These are phyloP conservation scores for Protosalanx chinensis DNA, from an alignment of 2,797 vertebrate species.

Conservation along the genomic window DNA sequence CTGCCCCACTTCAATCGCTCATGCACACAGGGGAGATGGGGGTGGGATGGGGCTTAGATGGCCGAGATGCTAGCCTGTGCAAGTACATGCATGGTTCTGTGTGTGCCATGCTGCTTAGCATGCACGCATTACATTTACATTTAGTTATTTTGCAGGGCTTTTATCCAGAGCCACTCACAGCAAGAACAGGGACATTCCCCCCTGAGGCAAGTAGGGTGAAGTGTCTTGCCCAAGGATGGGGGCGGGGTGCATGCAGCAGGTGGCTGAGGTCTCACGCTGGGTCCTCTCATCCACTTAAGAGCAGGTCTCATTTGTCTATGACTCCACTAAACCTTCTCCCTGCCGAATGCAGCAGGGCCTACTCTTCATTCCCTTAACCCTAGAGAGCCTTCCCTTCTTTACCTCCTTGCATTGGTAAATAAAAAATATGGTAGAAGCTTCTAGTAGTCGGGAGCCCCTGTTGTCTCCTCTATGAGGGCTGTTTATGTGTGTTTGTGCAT, in stretches of 20 bases:
- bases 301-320: constrained; percentile 19
- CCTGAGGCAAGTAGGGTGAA: too few relatives aligned
- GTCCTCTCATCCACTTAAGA: constrained; percentile 31
- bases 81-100: neutral
- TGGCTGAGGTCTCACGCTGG: constrained; percentile 22
- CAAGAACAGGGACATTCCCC: too few relatives aligned
- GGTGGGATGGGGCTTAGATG: neutral
- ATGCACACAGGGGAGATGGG: neutral
- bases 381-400: neutral
- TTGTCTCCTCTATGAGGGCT: neutral
- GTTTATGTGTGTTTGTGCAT: neutral
- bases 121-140: neutral
- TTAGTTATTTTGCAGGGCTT: neutral
- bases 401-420: neutral
- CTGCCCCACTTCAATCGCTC: neutral
- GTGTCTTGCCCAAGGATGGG: neutral
- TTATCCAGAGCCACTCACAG: neutral
- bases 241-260: constrained; percentile 15
- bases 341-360: neutral
- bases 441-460: too few relatives aligned
- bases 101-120: neutral
- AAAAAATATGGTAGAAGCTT: neutral
- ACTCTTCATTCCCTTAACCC: neutral
- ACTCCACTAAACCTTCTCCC: constrained; percentile 3
- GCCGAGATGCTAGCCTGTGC: neutral